A percentile compares a stretch with the other conserved stretches of the same genome.
phyloP scores from a whole-genome alignment of 2,888 invertebrate species.

The Tetranychus piercei region DNA sequence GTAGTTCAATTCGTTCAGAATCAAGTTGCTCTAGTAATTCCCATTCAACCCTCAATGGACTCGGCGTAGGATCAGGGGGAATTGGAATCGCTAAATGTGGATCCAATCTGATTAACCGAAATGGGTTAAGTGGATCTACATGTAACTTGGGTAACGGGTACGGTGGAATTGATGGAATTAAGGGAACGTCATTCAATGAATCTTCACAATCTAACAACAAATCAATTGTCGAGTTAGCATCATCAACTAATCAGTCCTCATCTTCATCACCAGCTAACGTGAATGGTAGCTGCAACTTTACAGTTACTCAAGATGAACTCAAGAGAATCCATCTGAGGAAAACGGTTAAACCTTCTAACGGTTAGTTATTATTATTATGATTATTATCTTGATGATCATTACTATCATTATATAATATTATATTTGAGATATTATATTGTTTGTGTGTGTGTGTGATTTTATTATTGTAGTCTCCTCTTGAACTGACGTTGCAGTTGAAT shows the following conservation, averaged over 20 bases:
- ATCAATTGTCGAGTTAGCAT: neutral
- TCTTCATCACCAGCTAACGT: neutral
- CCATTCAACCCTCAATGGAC: neutral
- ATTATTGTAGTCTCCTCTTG: neutral
- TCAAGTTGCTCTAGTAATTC: neutral
- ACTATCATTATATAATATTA: neutral
- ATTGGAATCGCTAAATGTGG: neutral
- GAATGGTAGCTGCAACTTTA: slow-evolving; percentile 12
- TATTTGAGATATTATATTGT: neutral
- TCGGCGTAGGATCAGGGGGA: neutral
- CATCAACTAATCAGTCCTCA: slow-evolving; percentile 2
- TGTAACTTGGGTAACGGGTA: neutral
- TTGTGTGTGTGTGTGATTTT: neutral
- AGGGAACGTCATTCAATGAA: neutral
- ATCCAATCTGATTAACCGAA: slow-evolving; percentile 1
- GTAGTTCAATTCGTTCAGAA: neutral
- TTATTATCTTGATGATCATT: neutral
- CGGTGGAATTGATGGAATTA: neutral
- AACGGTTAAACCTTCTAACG: slow-evolving; percentile 34
- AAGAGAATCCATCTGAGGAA: slow-evolving; percentile 61
- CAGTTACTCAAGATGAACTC: slow-evolving; percentile 37
- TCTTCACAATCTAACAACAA: neutral
- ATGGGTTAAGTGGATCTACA: neutral
- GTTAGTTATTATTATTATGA: neutral
- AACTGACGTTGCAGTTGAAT: neutral